Percentiles rank a stretch among this genome's conserved stretches.
phyloP scores from a whole-genome alignment of 30 jellyfish, hydroid and myxozoan genomes.

The Mastigias papua region DNA sequence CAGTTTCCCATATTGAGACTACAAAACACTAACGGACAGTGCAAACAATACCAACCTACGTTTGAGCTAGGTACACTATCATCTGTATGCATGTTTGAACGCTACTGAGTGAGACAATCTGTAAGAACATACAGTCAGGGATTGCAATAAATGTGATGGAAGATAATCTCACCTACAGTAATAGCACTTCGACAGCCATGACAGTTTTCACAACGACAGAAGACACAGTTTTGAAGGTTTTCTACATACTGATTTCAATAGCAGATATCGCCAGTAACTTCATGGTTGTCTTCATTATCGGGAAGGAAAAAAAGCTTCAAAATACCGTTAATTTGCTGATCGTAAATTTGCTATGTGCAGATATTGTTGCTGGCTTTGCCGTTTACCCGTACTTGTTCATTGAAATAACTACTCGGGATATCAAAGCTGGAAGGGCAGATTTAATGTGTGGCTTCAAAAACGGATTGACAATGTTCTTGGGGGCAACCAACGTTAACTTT shows the following conservation, averaged over 20 bases:
- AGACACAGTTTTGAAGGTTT: slow-evolving; percentile 24
- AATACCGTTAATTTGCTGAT: slow-evolving; percentile 74
- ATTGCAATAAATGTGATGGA: background rate
- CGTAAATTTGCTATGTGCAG: slow-evolving; percentile 80
- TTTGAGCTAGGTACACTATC: background rate
- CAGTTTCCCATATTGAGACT: no score
- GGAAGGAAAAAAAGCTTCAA: slow-evolving; percentile 56
- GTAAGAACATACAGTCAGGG: background rate
- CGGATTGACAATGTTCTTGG: slow-evolving; percentile 77
- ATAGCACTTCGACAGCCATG: background rate
- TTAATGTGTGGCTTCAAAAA: slow-evolving; percentile 82
- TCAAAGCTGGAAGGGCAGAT: slow-evolving; percentile 68
- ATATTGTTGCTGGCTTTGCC: slow-evolving; percentile 76
- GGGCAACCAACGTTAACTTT: slow-evolving; percentile 79
- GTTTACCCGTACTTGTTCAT: slow-evolving; percentile 80
- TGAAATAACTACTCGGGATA: slow-evolving; percentile 16
- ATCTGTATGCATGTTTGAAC: background rate
- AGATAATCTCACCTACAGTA: background rate
- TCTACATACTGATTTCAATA: slow-evolving; percentile 48
- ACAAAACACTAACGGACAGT: background rate
- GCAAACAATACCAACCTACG: background rate
- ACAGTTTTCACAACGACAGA: slow-evolving; percentile 42
- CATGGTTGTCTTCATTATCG: slow-evolving; percentile 69
- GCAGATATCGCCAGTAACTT: slow-evolving; percentile 67
- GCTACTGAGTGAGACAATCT: background rate